phyloP scores from a whole-genome alignment of 2,888 invertebrate species.

The Drosophila infuscata region DNA sequence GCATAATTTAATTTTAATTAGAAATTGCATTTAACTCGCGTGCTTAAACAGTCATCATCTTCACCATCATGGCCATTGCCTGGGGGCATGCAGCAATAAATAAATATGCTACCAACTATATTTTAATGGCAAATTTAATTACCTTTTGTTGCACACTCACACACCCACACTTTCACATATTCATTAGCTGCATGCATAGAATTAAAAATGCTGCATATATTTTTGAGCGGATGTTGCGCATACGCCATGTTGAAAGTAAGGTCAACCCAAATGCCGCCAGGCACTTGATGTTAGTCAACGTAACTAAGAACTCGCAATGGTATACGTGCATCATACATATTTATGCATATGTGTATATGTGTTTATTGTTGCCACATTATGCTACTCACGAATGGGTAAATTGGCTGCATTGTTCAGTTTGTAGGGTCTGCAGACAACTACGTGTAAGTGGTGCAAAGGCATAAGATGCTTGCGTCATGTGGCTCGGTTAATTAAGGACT shows the following conservation, averaged over 20 bases:
- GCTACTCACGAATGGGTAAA: slow-evolving; percentile 43
- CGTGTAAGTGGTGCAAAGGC: slow-evolving; percentile 12
- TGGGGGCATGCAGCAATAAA: slow-evolving; percentile 68
- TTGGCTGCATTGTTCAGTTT: slow-evolving; percentile 49
- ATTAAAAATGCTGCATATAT: slow-evolving; percentile 13
- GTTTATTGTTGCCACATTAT: slow-evolving; percentile 36
- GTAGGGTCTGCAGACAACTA: slow-evolving; percentile 26
- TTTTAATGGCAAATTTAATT: slow-evolving; percentile 61
- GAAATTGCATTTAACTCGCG: slow-evolving; percentile 44
- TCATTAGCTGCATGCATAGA: slow-evolving; percentile 9
- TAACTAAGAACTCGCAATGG: slow-evolving; percentile 21
- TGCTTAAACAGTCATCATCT: slow-evolving; percentile 16
- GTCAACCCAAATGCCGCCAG: slow-evolving; percentile 63
- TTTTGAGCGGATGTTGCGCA: slow-evolving; percentile 68
- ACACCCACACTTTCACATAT: slow-evolving; percentile 5
- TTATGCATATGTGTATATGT: slow-evolving; percentile 6
- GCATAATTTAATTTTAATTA: slow-evolving; percentile 73
- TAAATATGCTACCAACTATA: slow-evolving; percentile 59
- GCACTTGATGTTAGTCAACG: slow-evolving; percentile 42
- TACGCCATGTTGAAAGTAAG: slow-evolving; percentile 62
- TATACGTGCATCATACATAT: not conserved
- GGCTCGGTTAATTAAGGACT: slow-evolving; percentile 25
- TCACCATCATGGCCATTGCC: slow-evolving; percentile 39
- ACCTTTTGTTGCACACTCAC: slow-evolving; percentile 25
- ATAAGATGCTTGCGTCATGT: slow-evolving; percentile 21